Percentiles rank a stretch among this genome's conserved stretches.
Conservation (phyloP, 1,140 invertebrate genomes). For the Berghia stephanieae region DNA sequence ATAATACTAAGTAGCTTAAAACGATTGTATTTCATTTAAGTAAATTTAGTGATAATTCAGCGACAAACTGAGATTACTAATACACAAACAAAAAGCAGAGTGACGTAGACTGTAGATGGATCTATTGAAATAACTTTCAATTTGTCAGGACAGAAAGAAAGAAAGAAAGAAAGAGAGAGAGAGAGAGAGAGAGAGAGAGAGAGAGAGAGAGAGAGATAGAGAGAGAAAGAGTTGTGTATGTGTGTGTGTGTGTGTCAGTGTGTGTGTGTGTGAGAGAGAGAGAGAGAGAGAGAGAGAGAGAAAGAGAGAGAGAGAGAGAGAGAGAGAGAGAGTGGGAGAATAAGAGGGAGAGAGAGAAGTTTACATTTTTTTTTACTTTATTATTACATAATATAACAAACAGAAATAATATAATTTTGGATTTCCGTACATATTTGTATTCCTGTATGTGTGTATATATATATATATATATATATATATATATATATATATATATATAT, state of each 20-base stretch:
- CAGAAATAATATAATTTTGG: too few species aligned
- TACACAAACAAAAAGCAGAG: too few species aligned
- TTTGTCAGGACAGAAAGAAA: conserved; percentile 1
- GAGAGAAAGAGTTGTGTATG: background rate
- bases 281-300: background rate
- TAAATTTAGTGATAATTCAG: too few species aligned
- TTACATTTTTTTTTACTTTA: background rate
- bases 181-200: conserved; percentile 26
- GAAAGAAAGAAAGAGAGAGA: conserved; percentile 8
- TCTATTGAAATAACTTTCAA: too few species aligned
- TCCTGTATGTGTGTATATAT: too few species aligned
- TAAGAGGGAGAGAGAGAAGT: background rate
- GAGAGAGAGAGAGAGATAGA: background rate
- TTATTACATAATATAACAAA: background rate
- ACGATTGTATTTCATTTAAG: too few species aligned
- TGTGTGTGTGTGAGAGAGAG: background rate
- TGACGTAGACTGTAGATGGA: too few species aligned
- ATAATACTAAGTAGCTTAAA: too few species aligned
- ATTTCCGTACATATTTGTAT: too few species aligned
- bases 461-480: too few species aligned
- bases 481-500: too few species aligned
- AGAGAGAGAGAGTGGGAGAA: conserved; percentile 11
- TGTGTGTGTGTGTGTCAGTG: background rate
- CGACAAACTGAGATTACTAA: too few species aligned
- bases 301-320: background rate